phyloP scores from a whole-genome alignment of 2,113 vertebrate genomes.

The Daubentonia madagascariensis region DNA sequence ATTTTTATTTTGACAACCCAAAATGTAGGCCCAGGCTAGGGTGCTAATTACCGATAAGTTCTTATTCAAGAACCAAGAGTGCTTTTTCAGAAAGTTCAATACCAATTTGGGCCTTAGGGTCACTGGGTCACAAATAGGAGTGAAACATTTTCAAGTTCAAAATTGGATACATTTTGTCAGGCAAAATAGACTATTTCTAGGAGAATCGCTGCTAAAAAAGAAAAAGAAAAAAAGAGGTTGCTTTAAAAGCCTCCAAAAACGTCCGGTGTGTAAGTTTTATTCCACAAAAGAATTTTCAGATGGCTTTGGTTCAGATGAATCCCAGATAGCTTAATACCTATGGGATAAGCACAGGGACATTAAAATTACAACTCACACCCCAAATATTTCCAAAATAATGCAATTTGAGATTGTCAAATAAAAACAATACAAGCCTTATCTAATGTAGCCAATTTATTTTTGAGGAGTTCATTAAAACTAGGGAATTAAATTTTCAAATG shows the following conservation, averaged over 20 bases:
- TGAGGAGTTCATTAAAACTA: conserved; percentile 45
- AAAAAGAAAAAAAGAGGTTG: neutral
- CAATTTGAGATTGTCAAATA: conserved; percentile 33
- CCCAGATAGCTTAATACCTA: neutral
- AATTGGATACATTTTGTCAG: conserved; percentile 30
- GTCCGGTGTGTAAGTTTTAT: neutral
- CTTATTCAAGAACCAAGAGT: conserved; percentile 48
- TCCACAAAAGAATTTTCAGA: conserved; percentile 28
- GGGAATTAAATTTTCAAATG: conserved; percentile 40
- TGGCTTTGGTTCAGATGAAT: neutral
- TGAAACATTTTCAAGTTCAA: conserved; percentile 1
- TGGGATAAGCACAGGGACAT: neutral
- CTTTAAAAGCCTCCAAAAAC: conserved; percentile 30
- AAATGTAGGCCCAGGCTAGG: conserved; percentile 49
- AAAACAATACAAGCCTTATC: conserved; percentile 47
- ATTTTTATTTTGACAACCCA: conserved; percentile 64
- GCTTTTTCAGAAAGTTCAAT: conserved; percentile 58
- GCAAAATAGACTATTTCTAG: conserved; percentile 30
- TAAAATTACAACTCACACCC: conserved; percentile 31
- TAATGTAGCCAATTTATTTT: conserved; percentile 36
- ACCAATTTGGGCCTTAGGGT: conserved; percentile 16
- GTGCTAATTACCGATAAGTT: conserved; percentile 55
- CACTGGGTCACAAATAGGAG: conserved; percentile 31
- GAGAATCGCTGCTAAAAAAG: neutral
- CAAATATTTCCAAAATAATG: conserved; percentile 57